Conservation (phyloP, 2,797 vertebrate species). For the Oceanodroma leucorhoa region DNA sequence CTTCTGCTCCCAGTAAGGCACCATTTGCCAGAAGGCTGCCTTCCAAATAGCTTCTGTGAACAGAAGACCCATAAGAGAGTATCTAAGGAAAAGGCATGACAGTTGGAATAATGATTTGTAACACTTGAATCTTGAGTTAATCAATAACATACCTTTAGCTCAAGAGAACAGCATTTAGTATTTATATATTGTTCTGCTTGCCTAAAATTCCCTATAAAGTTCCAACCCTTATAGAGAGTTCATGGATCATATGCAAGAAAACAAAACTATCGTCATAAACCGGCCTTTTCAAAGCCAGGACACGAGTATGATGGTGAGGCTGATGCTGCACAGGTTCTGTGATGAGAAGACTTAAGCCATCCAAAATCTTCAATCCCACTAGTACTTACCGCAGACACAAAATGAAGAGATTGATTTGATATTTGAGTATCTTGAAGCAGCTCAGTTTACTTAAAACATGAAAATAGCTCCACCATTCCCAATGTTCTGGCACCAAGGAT, state of each 20-base stretch:
- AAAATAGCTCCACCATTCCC: neutral
- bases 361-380: neutral
- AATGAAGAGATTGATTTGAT: neutral
- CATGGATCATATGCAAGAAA: neutral
- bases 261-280: neutral
- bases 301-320: fast-evolving
- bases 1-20: constrained; percentile 91
- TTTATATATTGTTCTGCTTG: neutral
- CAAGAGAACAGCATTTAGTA: neutral
- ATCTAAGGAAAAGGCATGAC: neutral
- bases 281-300: neutral
- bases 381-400: neutral
- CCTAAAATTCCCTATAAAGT: neutral
- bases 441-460: neutral
- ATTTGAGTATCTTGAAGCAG: neutral
- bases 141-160: neutral
- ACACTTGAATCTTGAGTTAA: neutral
- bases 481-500: neutral
- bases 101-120: neutral
- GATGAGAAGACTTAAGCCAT: neutral
- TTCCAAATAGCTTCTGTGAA: constrained; percentile 91
- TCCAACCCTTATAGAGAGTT: neutral
- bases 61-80: neutral
- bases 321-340: neutral
- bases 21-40: constrained; percentile 91